These are phyloP conservation scores for Aepyceros melampus DNA, from an alignment of 2,113 vertebrate species.

Conservation along the genomic window DNA sequence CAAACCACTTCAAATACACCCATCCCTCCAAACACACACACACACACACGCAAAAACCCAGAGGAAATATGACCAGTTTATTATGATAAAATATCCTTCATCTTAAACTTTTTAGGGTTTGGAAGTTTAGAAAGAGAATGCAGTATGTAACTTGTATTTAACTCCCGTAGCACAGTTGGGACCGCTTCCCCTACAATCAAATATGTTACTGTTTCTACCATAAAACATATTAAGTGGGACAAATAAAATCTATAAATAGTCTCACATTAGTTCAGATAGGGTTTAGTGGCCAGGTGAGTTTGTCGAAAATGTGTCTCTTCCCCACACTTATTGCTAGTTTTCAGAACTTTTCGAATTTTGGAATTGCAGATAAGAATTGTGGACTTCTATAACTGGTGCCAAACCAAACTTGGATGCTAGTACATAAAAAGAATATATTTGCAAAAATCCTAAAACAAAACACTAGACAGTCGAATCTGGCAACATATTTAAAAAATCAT, in stretches of 20 bases:
- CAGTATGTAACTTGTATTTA: background rate
- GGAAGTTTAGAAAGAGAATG: background rate
- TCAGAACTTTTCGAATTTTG: background rate
- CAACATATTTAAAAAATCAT: background rate
- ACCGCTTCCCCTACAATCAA: background rate
- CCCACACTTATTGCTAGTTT: background rate
- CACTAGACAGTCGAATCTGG: background rate
- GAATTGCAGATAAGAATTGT: background rate
- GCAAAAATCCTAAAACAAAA: conserved; percentile 5
- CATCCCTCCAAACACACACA: background rate
- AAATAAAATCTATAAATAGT: background rate
- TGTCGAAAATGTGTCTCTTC: background rate
- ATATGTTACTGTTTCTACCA: background rate
- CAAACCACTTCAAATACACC: background rate
- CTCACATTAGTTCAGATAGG: background rate
- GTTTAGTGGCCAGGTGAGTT: background rate
- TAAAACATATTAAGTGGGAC: background rate
- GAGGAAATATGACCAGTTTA: background rate
- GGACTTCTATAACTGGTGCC: background rate
- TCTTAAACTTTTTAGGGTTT: background rate
- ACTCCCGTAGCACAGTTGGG: background rate
- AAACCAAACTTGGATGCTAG: background rate
- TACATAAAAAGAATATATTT: background rate
- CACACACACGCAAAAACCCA: background rate
- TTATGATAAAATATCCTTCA: background rate